These are phyloP conservation scores for Melanerpes formicivorus DNA, from an alignment of 2,113 vertebrate species.

Conservation along the genomic window DNA sequence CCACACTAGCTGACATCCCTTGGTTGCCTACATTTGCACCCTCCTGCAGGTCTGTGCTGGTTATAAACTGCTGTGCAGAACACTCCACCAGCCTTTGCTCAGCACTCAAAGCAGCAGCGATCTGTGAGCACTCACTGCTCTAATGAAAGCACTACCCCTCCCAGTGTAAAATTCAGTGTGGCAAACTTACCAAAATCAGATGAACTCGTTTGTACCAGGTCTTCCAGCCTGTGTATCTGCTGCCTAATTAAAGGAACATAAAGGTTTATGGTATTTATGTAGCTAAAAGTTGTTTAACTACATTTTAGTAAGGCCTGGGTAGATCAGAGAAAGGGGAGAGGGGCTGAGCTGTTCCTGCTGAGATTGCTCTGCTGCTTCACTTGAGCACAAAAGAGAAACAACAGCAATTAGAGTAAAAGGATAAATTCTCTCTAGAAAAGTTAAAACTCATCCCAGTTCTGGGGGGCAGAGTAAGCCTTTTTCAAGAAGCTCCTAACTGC, in stretches of 20 bases:
- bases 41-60: background rate
- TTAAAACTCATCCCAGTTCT: background rate
- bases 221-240: conserved; percentile 85
- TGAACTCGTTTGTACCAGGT: conserved; percentile 79
- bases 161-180: background rate
- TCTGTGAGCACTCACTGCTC: background rate
- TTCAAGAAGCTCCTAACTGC: background rate
- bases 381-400: background rate
- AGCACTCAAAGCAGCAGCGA: background rate
- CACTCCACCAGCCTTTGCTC: background rate
- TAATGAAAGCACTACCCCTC: background rate
- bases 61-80: background rate
- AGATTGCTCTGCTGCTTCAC: background rate
- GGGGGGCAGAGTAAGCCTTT: background rate
- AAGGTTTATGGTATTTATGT: background rate
- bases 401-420: background rate
- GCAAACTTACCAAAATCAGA: conserved; percentile 92
- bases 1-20: background rate
- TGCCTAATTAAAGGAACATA: conserved; percentile 82
- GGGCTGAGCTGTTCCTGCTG: background rate
- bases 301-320: background rate
- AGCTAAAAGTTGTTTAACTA: background rate
- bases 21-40: background rate
- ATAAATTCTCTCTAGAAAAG: background rate
- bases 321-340: background rate